These are phyloP conservation scores for Pycnonotus jocosus DNA, from an alignment of 2,113 vertebrate species.

Conservation along the genomic window DNA sequence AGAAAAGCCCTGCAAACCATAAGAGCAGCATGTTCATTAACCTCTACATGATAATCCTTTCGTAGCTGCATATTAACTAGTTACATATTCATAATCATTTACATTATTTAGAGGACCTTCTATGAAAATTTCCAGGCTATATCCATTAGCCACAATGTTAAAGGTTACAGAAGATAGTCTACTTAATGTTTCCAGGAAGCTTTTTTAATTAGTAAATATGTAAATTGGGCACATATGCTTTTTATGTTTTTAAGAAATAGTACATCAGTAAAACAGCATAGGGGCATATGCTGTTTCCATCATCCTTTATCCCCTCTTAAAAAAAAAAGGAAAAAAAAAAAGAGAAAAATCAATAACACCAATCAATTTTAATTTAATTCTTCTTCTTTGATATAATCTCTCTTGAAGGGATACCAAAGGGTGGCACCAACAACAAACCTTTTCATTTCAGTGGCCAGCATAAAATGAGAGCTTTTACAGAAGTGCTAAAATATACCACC, in stretches of 20 bases:
- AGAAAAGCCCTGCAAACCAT: conserved; percentile 69
- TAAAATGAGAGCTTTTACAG: not conserved
- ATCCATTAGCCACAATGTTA: conserved; percentile 81
- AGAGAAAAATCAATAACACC: conserved; percentile 30
- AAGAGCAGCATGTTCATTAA: conserved; percentile 83
- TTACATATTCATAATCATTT: conserved; percentile 86
- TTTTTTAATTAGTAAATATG: conserved; percentile 85
- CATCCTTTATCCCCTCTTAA: not conserved
- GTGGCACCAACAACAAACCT: conserved; percentile 35
- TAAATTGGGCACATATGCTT: conserved; percentile 73
- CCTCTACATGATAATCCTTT: conserved; percentile 82
- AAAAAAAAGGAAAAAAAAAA: not conserved
- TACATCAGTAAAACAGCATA: conserved; percentile 32
- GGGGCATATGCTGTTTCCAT: conserved; percentile 28
- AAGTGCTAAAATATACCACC: conserved; percentile 23
- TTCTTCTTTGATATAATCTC: conserved; percentile 63
- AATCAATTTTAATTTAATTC: conserved; percentile 66
- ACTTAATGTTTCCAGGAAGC: conserved; percentile 77
- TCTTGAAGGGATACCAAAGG: conserved; percentile 54
- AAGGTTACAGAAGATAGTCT: conserved; percentile 81
- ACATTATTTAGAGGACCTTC: conserved; percentile 83
- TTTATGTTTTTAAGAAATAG: conserved; percentile 66
- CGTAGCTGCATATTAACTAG: conserved; percentile 83
- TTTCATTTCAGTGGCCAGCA: not conserved
- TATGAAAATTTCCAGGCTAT: conserved; percentile 78